Evolutionary conservation across 2,113 vertebrate species (phyloP).

Genomic region (Gobius niger): DNA sequence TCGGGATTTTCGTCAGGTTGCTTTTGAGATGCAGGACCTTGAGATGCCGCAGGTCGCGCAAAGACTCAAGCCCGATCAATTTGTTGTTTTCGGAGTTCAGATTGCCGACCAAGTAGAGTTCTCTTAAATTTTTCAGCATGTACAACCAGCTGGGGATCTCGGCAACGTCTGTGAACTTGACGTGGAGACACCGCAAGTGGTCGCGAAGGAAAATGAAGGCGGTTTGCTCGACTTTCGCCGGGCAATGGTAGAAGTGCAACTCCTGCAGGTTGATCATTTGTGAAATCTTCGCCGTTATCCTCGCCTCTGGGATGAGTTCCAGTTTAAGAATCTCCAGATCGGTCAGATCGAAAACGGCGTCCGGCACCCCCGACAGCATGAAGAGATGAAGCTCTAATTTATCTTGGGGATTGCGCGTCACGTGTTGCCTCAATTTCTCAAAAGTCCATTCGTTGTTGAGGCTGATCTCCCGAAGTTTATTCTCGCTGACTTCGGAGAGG

Average conservation of each 20-base stretch:
- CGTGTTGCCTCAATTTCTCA: conserved; percentile 92
- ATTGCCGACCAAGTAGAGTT: conserved; percentile 93
- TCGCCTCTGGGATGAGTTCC: conserved; percentile 94
- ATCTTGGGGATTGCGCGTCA: conserved; percentile 90
- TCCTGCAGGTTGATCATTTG: conserved; percentile 97
- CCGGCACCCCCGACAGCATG: conserved; percentile 93
- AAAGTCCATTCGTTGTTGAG: conserved; percentile 97
- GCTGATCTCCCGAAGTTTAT: conserved; percentile 94
- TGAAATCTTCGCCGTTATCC: conserved; percentile 95
- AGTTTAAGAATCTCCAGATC: conserved; percentile 94
- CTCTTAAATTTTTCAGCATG: conserved; percentile 90
- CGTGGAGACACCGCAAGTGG: conserved; percentile 95
- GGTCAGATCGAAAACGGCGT: conserved; percentile 93
- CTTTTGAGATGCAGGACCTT: conserved; percentile 95
- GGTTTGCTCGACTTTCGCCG: conserved; percentile 95
- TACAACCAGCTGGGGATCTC: conserved; percentile 98
- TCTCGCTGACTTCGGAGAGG: conserved; percentile 96
- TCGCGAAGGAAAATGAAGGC: conserved; percentile 97
- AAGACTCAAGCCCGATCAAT: conserved; percentile 96
- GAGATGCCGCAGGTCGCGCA: conserved; percentile 91
- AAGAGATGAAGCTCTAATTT: conserved; percentile 94
- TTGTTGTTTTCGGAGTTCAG: conserved; percentile 99
- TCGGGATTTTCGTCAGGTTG: conserved; percentile 97
- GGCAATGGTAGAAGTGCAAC: conserved; percentile 96
- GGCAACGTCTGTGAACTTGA: conserved; percentile 97